Base-by-base conservation (phyloP, 2,113 vertebrate genomes). In the Sinocyclocheilus grahami region DNA sequence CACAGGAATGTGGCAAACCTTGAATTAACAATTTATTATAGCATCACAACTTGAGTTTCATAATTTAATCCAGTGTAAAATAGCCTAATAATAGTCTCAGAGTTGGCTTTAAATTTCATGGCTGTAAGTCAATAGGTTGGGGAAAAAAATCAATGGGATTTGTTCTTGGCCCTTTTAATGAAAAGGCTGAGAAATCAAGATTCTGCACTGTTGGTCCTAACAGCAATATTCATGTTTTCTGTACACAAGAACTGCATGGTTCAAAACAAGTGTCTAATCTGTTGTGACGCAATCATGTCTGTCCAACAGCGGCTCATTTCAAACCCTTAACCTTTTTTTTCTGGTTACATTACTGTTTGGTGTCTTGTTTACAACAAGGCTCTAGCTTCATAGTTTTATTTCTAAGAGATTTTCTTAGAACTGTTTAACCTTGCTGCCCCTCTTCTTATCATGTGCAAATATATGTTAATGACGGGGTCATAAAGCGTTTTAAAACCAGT, bases 401-500 rank as follows among this genome's bases (percentile, higher is more conserved):
- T 46, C 72, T 39, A 13, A 22, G 72, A 48, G 72, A 24, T 24
- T 67, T 30, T 67, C 13, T 67, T 33, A 33, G 30, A 33, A 33
- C 30, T 33, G 30, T 33, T 33, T 33, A 33, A 33, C 30, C 27
- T 67, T 5, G 53, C 30, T 60, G 10, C 11, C 22, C 0, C n/a
- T 7, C 39, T 14, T 30, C 63, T 71, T 37, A 69, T 53, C 81
- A 71, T 71, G 63, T 20, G 16, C 37, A 81, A 81, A 81, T 30
- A 48, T 51, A 27, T 18, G 16, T 80, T 86, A 80, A 86, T 80
- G 20, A 27, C 9, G 30, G 3, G 33, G 33, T 72, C 30, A 72
- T 86, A 72, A 86, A 86, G 13, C 6, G 27, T 67, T 85, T 85
- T 51, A 48, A 78, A 30, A 48, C 63, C 60, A 78, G 74, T 85